Percentiles rank a stretch among this genome's conserved stretches.
These are phyloP conservation scores for Cinclus mexicanus DNA, from an alignment of 2,113 vertebrate genomes.

Conservation along the genomic window DNA sequence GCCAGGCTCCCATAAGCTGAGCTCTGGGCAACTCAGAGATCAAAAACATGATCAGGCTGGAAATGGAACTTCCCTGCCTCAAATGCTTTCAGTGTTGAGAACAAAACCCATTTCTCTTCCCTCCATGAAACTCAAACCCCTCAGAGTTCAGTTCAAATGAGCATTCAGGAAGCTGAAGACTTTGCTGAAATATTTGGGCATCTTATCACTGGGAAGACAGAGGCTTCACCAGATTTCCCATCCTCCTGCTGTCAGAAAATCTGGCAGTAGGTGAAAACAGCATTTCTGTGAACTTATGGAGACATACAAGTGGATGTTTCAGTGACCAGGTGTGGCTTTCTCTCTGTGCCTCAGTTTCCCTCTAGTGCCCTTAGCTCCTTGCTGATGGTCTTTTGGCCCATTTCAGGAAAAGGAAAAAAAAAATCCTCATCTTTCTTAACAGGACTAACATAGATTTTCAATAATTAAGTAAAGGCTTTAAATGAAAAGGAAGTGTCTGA, in stretches of 20 bases:
- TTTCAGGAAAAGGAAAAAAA: not conserved
- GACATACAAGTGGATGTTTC: not conserved
- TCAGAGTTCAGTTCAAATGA: not conserved
- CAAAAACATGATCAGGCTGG: not conserved
- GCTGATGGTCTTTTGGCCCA: not conserved
- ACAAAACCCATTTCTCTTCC: not conserved
- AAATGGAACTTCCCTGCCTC: not conserved
- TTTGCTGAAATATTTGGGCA: not conserved
- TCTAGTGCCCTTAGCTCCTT: not conserved
- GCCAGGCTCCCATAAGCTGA: not conserved
- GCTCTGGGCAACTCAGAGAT: not conserved
- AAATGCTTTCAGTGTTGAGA: accelerated
- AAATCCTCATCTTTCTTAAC: not conserved
- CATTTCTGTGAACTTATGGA: not conserved
- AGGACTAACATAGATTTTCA: not conserved
- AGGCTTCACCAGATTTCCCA: not conserved
- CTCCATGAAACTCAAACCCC: accelerated
- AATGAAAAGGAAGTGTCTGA: not conserved
- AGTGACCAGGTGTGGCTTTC: not conserved
- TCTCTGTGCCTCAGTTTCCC: not conserved
- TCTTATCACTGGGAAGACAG: not conserved
- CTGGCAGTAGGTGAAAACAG: not conserved
- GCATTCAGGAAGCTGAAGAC: not conserved
- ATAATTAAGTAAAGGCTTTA: not conserved
- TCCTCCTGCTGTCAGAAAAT: not conserved